Evolutionary conservation across 2,113 vertebrate genomes (phyloP).

Genomic region (Lampris megalopsis): DNA sequence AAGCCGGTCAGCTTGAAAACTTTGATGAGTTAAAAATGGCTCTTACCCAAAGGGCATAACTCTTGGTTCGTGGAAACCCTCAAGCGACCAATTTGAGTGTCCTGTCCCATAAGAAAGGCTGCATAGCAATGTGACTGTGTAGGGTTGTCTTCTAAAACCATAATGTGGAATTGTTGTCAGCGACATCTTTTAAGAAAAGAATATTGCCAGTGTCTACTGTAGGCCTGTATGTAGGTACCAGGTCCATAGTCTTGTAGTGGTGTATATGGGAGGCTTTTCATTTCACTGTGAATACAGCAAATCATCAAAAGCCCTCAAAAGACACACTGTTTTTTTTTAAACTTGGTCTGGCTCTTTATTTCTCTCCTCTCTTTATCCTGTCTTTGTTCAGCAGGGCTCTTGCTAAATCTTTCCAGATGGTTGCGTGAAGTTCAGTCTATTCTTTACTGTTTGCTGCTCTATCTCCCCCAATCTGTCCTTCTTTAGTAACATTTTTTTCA

Average conservation of each 20-base stretch:
- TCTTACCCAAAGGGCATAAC: no score
- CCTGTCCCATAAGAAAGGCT: no score
- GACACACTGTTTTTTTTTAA: not conserved
- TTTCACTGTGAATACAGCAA: constrained; percentile 3
- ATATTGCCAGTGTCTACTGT: no score
- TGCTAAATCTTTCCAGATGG: constrained; percentile 71
- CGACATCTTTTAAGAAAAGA: no score
- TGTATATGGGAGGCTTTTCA: not conserved
- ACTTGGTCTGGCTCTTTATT: not conserved
- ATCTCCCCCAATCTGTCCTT: constrained; percentile 4
- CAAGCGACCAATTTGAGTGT: no score
- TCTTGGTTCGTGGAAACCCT: no score
- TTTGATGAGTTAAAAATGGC: no score
- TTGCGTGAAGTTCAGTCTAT: constrained; percentile 7
- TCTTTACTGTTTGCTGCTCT: not conserved
- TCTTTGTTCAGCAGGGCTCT: constrained; percentile 57
- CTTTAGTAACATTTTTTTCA: not conserved
- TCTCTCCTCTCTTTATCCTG: constrained; percentile 29
- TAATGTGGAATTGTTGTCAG: not conserved
- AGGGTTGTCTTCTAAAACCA: not conserved
- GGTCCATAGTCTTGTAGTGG: not conserved
- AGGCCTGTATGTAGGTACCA: not conserved
- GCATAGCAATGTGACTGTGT: not conserved
- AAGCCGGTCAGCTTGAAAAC: no score
- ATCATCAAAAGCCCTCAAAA: not conserved